Evolutionary conservation across 1,140 invertebrate species (phyloP), one percentile per base, ranked within the genome.

Genomic region (Gerris buenoi): DNA sequence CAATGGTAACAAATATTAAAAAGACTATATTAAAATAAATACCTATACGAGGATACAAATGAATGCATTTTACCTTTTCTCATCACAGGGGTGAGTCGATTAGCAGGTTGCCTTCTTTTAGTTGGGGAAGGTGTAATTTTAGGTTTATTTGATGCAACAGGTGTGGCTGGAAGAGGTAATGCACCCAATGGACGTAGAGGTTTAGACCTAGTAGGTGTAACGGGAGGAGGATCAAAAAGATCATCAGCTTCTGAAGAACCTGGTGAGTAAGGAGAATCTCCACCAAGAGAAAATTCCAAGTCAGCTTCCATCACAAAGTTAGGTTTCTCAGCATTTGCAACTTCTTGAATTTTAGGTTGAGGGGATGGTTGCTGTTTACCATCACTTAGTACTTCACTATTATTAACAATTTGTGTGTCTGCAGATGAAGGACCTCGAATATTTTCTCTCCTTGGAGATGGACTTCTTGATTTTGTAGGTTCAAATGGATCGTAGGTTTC

Each of bases 401-500:
- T 65, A 61, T 63, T 25, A 65, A 59, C 22, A 57, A 60, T 64
- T 22, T 27, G 33, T 27, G 62, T 22, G 1, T 60, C 29, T 25
- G 46, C 15, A 5, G 65, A 26, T 15, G 25, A 14, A 25, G 27
- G 15, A 13, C 15, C 58, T 60, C 58, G 10, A 22, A 29, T 10
- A 33, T 3, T 26, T 25, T 23, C 18, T 23, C 22, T n/a, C 18
- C 27, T 18, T 22, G 73, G 73, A 25, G 77, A 76, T 0, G 78
- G 77, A 0, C 88, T 88, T 1, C 88, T 81, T 1, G 89, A 91
- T 74, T 89, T 90, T 0, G 90, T 91, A 1, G 90, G 90, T 73
- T 91, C 89, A 74, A 90, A 92, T 1, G 90, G 90, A 84, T 92
- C 90, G 75, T 92, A 93, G 2, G 84, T 85, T 2, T 85, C 68